phyloP scores from a whole-genome alignment of 1,140 invertebrate species.

The Oreohelix idahoensis region DNA sequence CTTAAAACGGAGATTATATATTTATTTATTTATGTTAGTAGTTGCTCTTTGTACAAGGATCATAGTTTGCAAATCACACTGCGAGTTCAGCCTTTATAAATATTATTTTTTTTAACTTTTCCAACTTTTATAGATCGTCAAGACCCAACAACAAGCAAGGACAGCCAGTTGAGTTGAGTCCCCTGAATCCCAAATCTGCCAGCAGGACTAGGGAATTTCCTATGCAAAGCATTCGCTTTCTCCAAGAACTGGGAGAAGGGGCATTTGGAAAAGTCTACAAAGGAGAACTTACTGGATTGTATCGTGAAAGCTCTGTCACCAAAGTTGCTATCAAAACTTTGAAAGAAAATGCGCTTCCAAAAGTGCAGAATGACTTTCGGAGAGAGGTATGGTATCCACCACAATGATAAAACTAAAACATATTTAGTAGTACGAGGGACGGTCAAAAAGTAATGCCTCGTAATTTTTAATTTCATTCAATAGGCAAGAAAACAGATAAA shows the following conservation, averaged over 20 bases:
- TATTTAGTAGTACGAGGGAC: too few species aligned
- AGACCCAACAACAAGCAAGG: conserved; percentile 50
- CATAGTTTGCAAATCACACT: too few species aligned
- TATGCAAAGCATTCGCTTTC: conserved; percentile 87
- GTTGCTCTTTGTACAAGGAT: too few species aligned
- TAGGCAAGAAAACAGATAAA: too few species aligned
- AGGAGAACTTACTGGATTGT: conserved; percentile 84
- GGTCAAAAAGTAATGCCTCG: too few species aligned
- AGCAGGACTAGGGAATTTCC: conserved; percentile 74
- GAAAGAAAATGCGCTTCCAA: conserved; percentile 92
- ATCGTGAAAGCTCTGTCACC: conserved; percentile 74
- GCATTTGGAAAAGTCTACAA: conserved; percentile 89
- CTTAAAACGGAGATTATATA: too few species aligned
- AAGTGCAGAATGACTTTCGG: conserved; percentile 92
- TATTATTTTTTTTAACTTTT: conserved; percentile 1
- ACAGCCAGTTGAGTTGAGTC: conserved; percentile 63
- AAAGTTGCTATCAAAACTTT: conserved; percentile 95
- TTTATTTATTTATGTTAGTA: too few species aligned
- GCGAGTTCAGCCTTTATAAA: too few species aligned
- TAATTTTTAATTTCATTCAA: too few species aligned
- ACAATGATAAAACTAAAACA: too few species aligned
- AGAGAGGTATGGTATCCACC: conserved; percentile 79
- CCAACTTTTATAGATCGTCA: conserved; percentile 13
- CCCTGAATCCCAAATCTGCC: conserved; percentile 62
- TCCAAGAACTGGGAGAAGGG: conserved; percentile 95